Evolutionary conservation across 2,888 invertebrate genomes (phyloP), one percentile per base, ranked within the genome.

Genomic region (Ophion obscuratus): DNA sequence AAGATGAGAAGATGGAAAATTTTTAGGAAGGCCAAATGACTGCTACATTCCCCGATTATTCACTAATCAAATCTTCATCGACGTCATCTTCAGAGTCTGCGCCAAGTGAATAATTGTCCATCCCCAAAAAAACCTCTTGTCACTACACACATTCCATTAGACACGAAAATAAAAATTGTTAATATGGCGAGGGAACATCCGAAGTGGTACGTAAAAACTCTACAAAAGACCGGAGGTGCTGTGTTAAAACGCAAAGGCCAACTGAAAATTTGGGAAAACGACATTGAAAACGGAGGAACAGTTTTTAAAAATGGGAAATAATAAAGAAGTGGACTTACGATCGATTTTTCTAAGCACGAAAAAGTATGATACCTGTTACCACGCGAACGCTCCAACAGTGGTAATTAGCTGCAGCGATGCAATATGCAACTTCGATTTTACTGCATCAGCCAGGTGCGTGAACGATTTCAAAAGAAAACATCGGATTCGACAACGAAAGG

Each of bases 311-410:
- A 83, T 87, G 67, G 44, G 53, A 77, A 4, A 27, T 59, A 5
- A 84, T 88, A 27, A 79, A 87, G 75, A 75, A 81, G n/a, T 87
- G 85, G 85, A 87, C 85, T n/a, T 81, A 84, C n/a, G 83, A 86
- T 80, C 79, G 81, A 67, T 89, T 87, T 77, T 10, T 74, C 27
- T 88, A 88, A 84, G 86, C 86, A 36, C 17, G 87, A 77, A n/a
- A 84, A 81, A 59, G 17, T n/a, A 17, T 59, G 59, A 10, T n/a
- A 17, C 59, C 59, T 53, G 53, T 53, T 53, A 53, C 53, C 53
- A 53, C 53, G 3, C 53, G 53, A 53, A 53, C 53, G 53, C 53
- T 53, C 14, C 53, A 3, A 53, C 44, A 68, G 44, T 68, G 27
- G 62, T 20, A 10, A 14, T 53, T 3, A 27, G 14, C 66, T 14